These are phyloP conservation scores for Pampusana beccarii DNA, from an alignment of 2,113 vertebrate species.

Conservation along the genomic window DNA sequence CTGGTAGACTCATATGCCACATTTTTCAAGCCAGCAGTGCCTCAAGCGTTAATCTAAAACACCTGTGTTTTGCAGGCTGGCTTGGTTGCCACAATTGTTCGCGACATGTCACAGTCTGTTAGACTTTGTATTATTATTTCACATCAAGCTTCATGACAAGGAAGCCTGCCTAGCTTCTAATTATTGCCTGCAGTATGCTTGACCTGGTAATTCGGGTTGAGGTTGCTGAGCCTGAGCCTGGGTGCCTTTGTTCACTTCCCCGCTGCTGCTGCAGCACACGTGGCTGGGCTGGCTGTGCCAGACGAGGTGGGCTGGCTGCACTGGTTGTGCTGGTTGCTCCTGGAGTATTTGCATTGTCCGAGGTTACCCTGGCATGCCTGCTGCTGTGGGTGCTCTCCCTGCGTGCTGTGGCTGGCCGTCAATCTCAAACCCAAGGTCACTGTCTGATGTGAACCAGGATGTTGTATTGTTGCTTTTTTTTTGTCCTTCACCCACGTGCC, in stretches of 20 bases:
- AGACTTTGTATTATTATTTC: neutral
- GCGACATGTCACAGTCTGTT: neutral
- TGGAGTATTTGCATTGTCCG: neutral
- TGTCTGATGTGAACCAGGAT: neutral
- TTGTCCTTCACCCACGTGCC: neutral
- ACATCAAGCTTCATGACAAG: neutral
- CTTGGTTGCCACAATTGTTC: neutral
- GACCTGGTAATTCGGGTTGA: neutral
- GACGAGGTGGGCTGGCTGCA: neutral
- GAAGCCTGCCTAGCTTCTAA: neutral
- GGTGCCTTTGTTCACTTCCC: neutral
- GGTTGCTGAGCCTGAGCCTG: neutral
- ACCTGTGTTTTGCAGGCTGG: neutral
- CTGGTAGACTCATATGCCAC: fast-evolving
- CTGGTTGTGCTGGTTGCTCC: neutral
- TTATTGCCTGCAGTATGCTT: neutral
- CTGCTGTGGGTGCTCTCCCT: neutral
- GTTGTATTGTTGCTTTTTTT: neutral
- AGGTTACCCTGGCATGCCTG: neutral
- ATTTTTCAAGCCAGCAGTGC: neutral
- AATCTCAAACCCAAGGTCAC: neutral
- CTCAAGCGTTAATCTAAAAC: neutral
- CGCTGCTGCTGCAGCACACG: neutral
- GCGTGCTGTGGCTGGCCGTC: neutral
- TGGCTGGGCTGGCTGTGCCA: neutral